A percentile compares a stretch with the other conserved stretches of the same genome.
These are phyloP conservation scores for Thunnus maccoyii DNA, from an alignment of 2,113 vertebrate genomes.

Conservation along the genomic window DNA sequence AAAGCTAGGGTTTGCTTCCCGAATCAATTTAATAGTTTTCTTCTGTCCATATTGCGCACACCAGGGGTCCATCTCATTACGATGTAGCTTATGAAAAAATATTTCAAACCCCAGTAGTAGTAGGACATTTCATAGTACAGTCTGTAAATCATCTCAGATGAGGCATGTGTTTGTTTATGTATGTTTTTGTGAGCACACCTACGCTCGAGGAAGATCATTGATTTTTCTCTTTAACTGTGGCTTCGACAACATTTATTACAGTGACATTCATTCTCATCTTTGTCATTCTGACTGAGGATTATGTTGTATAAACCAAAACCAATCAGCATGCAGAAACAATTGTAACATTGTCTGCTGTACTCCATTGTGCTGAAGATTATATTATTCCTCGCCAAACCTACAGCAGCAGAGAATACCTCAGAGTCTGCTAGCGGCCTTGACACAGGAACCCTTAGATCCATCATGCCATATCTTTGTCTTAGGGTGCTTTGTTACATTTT, in stretches of 20 bases:
- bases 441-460: slow-evolving; percentile 62
- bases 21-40: slow-evolving; percentile 42
- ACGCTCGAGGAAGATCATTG: not conserved
- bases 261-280: slow-evolving; percentile 34
- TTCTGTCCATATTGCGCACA: slow-evolving; percentile 22
- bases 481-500: slow-evolving; percentile 79
- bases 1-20: slow-evolving; percentile 11
- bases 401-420: slow-evolving; percentile 52
- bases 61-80: slow-evolving; percentile 40
- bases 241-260: not conserved
- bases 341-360: slow-evolving; percentile 30
- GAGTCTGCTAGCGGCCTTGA: slow-evolving; percentile 62
- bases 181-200: not conserved
- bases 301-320: slow-evolving; percentile 42
- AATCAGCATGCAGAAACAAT: slow-evolving; percentile 63
- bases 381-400: slow-evolving; percentile 40
- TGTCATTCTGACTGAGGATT: slow-evolving; percentile 38
- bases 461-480: slow-evolving; percentile 74
- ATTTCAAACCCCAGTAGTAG: not conserved
- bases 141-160: slow-evolving; percentile 2
- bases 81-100: slow-evolving; percentile 8
- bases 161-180: not conserved
- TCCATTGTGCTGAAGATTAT: slow-evolving; percentile 50
- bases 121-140: not conserved
- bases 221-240: slow-evolving; percentile 1